A percentile compares a stretch with the other conserved stretches of the same genome.
Evolutionary conservation across 2,888 invertebrate species (phyloP).

Genomic region (Serripes groenlandicus): DNA sequence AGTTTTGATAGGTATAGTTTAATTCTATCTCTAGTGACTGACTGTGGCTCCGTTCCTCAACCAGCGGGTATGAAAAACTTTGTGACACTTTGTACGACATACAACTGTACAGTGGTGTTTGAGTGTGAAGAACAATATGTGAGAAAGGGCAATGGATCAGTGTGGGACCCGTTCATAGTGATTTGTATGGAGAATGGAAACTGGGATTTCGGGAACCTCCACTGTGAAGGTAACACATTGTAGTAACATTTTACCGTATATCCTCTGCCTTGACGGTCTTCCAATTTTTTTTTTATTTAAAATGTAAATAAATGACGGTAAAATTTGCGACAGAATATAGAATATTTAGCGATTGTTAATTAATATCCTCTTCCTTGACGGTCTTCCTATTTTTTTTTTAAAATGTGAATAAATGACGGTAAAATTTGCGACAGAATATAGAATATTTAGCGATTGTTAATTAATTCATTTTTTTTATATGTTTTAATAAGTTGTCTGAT

Average conservation of each 20-base stretch:
- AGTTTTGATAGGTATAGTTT: not conserved
- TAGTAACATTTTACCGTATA: not conserved
- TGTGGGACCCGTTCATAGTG: conserved; percentile 91
- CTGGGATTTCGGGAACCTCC: conserved; percentile 99
- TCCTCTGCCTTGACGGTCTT: too few relatives aligned
- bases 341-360: too few relatives aligned
- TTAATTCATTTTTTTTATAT: too few relatives aligned
- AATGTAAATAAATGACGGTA: too few relatives aligned
- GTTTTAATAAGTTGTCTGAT: too few relatives aligned
- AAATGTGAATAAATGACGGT: too few relatives aligned
- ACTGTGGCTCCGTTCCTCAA: conserved; percentile 70
- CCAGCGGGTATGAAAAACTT: conserved; percentile 62
- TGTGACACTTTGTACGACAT: conserved; percentile 60
- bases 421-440: too few relatives aligned
- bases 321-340: too few relatives aligned
- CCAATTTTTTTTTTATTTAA: too few relatives aligned
- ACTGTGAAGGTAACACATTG: conserved; percentile 91
- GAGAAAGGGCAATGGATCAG: conserved; percentile 95
- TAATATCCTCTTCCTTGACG: too few relatives aligned
- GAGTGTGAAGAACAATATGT: conserved; percentile 86
- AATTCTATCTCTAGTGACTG: conserved; percentile 44
- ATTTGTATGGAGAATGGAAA: conserved; percentile 96
- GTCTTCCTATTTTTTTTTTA: too few relatives aligned
- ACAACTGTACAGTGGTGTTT: conserved; percentile 72
- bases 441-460: too few relatives aligned